Evolutionary conservation across 1,140 invertebrate species (phyloP).

Genomic region (Drosophila parvula): DNA sequence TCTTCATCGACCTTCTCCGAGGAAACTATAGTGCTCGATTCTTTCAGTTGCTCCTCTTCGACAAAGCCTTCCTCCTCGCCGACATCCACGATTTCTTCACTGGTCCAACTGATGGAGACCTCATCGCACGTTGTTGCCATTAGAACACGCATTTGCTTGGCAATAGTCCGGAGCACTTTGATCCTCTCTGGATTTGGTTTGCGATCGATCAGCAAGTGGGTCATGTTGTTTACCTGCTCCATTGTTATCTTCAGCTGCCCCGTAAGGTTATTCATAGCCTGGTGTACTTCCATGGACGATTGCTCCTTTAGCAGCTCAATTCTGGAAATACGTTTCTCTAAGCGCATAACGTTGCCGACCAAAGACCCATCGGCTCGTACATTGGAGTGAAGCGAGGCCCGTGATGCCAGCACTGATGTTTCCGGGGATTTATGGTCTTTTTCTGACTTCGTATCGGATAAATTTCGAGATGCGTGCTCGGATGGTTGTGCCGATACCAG

Average conservation of each 20-base stretch:
- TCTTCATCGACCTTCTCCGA: conserved; percentile 54
- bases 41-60: conserved; percentile 46
- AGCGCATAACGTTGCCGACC: conserved; percentile 19
- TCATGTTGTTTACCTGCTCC: conserved; percentile 71
- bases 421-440: background rate
- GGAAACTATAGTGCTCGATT: conserved; percentile 19
- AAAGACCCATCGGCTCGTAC: conserved; percentile 37
- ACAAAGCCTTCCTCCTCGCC: conserved; percentile 27
- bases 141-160: conserved; percentile 55
- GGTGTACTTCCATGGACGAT: conserved; percentile 32
- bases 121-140: conserved; percentile 42
- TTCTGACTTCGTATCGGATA: background rate
- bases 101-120: conserved; percentile 62
- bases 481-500: background rate
- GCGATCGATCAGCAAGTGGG: conserved; percentile 62
- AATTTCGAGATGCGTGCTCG: background rate
- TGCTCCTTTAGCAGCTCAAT: conserved; percentile 34
- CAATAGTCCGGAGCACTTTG: conserved; percentile 49
- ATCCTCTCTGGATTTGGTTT: conserved; percentile 53
- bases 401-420: background rate
- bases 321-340: conserved; percentile 58
- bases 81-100: conserved; percentile 14
- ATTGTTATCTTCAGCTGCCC: conserved; percentile 67
- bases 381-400: conserved; percentile 38
- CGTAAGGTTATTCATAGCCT: conserved; percentile 29